phyloP scores from a whole-genome alignment of 2,113 vertebrate species.

The Paedocypris sp. region DNA sequence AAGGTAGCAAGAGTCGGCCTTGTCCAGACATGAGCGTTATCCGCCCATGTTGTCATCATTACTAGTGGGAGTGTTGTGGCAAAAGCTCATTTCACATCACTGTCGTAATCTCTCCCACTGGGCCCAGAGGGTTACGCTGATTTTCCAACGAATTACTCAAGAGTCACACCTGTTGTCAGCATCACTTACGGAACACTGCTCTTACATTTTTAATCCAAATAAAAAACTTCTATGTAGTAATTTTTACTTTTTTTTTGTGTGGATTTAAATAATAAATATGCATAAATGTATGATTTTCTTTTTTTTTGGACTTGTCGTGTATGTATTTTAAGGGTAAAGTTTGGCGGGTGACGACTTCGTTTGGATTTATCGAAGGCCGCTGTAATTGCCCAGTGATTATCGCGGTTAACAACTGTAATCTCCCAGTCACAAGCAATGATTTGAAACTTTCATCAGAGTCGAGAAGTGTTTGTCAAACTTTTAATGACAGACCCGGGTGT shows the following conservation, averaged over 20 bases:
- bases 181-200: too few species aligned
- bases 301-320: too few species aligned
- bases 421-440: background rate
- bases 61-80: background rate
- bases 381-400: background rate
- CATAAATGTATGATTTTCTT: too few species aligned
- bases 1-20: background rate
- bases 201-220: too few species aligned
- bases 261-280: too few species aligned
- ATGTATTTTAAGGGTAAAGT: too few species aligned
- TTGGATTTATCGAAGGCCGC: background rate
- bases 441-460: background rate
- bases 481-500: background rate
- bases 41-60: background rate
- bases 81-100: background rate
- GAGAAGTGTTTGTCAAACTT: background rate
- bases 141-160: background rate
- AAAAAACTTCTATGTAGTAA: too few species aligned
- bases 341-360: too few species aligned
- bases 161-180: background rate
- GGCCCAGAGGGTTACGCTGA: background rate
- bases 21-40: background rate
- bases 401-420: background rate
- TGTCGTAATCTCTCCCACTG: background rate
- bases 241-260: too few species aligned